phyloP scores from a whole-genome alignment of 1,140 invertebrate genomes.

The Mercenaria mercenaria region DNA sequence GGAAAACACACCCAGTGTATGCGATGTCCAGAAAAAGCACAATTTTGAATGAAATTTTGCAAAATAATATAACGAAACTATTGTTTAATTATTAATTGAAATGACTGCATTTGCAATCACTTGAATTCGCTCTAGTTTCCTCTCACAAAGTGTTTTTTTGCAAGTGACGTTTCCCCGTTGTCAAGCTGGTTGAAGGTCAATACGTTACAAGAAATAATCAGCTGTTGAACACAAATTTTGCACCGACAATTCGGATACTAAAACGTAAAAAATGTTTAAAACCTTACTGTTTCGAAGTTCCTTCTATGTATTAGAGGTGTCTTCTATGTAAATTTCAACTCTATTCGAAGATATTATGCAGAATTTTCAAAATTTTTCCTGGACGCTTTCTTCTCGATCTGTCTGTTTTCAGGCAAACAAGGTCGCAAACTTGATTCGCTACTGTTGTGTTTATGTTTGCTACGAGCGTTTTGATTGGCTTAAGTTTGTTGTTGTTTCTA shows the following conservation, averaged over 20 bases:
- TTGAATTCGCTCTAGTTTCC: not conserved
- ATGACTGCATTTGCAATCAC: constrained; percentile 1
- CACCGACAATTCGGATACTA: not conserved
- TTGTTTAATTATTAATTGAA: not conserved
- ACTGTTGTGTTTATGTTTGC: constrained; percentile 59
- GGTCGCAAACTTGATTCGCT: constrained; percentile 49
- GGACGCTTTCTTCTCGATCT: not conserved
- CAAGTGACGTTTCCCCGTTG: constrained; percentile 53
- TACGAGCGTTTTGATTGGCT: constrained; percentile 46
- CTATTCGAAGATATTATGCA: not conserved
- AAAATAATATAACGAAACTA: not conserved
- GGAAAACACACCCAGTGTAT: constrained; percentile 11
- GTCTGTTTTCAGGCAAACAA: constrained; percentile 53
- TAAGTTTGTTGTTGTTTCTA: constrained; percentile 34
- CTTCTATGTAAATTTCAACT: not conserved
- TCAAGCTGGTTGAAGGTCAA: constrained; percentile 62
- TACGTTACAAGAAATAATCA: constrained; percentile 27
- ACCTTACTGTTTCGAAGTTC: not conserved
- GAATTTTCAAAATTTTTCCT: not conserved
- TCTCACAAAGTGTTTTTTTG: not conserved
- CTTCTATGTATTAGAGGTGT: not conserved
- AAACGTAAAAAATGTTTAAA: not conserved
- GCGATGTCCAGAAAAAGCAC: not conserved
- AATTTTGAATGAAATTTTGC: constrained; percentile 32
- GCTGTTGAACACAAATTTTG: constrained; percentile 23